phyloP scores from a whole-genome alignment of 2,888 invertebrate genomes.

The Nemotelus pantherinus region DNA sequence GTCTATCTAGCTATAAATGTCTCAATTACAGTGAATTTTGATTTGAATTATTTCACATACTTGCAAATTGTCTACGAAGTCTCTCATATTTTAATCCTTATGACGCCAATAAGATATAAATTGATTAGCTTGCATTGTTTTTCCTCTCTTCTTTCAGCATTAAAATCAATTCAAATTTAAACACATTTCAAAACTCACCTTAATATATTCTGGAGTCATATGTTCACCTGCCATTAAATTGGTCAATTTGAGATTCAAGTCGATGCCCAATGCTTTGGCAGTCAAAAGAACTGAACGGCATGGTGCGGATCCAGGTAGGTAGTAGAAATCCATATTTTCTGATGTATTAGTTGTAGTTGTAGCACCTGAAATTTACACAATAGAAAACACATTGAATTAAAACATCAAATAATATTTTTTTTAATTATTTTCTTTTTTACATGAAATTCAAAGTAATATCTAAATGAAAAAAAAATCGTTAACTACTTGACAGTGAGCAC shows the following conservation, averaged over 20 bases:
- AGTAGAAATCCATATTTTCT: conserved; percentile 71
- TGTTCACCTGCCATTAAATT: conserved; percentile 73
- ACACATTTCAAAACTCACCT: conserved; percentile 63
- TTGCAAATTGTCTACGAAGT: too few species aligned
- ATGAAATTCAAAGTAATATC: background rate
- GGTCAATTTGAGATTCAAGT: conserved; percentile 72
- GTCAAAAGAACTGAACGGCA: conserved; percentile 73
- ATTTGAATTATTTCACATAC: too few species aligned
- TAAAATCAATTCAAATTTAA: background rate
- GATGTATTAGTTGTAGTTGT: conserved; percentile 13
- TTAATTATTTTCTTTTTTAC: background rate
- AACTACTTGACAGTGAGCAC: conserved; percentile 11
- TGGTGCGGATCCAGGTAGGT: conserved; percentile 72
- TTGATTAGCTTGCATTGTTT: background rate
- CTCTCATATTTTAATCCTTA: too few species aligned
- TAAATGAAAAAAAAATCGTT: background rate
- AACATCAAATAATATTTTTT: background rate
- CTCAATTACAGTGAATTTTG: too few species aligned
- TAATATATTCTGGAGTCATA: conserved; percentile 74
- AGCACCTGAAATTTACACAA: conserved; percentile 35
- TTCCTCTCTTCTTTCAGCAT: background rate
- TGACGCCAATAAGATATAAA: too few species aligned
- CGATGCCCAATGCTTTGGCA: conserved; percentile 73
- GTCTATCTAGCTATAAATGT: too few species aligned
- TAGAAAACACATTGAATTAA: background rate